These are phyloP conservation scores for Strongylocentrotus purpuratus DNA, from an alignment of 35 echinoderm and acorn worm genomes.

Conservation along the genomic window DNA sequence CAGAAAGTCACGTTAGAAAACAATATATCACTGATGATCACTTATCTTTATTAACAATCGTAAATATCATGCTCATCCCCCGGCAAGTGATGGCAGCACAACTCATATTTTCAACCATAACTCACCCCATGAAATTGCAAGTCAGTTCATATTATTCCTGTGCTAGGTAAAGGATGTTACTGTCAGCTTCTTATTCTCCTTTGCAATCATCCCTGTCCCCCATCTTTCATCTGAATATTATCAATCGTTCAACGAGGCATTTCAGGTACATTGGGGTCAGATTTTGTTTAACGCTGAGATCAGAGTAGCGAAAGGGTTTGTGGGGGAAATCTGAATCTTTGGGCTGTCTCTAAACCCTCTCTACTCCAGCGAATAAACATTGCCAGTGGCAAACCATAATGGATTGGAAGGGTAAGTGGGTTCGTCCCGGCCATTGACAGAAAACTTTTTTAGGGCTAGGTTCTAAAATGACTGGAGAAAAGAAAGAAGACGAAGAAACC, in stretches of 20 bases:
- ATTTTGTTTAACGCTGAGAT: conserved; percentile 5
- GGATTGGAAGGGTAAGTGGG: conserved; percentile 48
- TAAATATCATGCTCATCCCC: conserved; percentile 17
- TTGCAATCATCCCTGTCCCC: background rate
- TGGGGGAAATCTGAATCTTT: conserved; percentile 45
- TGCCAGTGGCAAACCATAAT: conserved; percentile 51
- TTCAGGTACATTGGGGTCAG: conserved; percentile 15
- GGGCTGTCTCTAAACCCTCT: conserved; percentile 31
- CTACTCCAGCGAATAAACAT: conserved; percentile 42
- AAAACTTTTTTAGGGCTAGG: background rate
- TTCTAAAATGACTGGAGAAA: background rate
- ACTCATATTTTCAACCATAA: conserved; percentile 19
- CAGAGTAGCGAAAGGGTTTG: conserved; percentile 15
- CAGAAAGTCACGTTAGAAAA: conserved; percentile 32
- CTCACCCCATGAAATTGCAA: conserved; percentile 16
- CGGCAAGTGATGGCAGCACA: conserved; percentile 7
- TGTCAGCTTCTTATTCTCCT: background rate
- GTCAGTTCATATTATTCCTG: background rate
- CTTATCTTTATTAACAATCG: conserved; percentile 19
- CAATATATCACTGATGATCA: conserved; percentile 21
- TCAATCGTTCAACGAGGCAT: conserved; percentile 16
- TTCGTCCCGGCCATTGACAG: conserved; percentile 51
- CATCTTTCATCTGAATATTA: conserved; percentile 19
- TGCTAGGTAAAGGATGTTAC: background rate
- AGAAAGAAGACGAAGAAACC: conserved; percentile 13